Evolutionary conservation across 37 sponge, comb jelly and placozoan species (phyloP), one percentile per base, ranked within the genome.

Genomic region (Chondrilla cf. caribensis): DNA sequence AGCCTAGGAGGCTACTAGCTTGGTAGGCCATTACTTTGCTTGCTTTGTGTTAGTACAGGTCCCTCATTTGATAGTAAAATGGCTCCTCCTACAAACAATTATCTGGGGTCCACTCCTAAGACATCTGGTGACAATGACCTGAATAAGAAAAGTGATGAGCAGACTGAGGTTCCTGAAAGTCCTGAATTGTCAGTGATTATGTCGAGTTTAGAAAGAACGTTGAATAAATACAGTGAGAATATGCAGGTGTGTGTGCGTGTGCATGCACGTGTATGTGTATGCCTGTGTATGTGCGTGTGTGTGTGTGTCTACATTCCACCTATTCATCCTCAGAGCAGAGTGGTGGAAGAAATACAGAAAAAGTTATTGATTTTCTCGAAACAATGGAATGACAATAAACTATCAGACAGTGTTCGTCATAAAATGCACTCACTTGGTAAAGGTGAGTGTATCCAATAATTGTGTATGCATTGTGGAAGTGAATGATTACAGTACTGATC

Each of bases 351-450:
- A 36, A 60, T 85, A 14, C 58, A 66, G 38, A 85, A 79, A 54
- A 60, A 64, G 36, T 24, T 85, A 15, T 78, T 11, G 21, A 24
- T 79, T 31, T 78, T 85, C 38, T 65, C 67, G 0, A 67, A 38
- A 32, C 85, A 85, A 55, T 85, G 79, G 79, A 79, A 6, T 51
- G 79, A 78, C 38, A 68, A 66, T 9, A 54, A 24, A 21, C 79
- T 79, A 3, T 84, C 84, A 33, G 3, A 3, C 0, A 24, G 54
- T 18, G 85, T 85, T 6, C 66, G 79, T 11, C n/a, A 42, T 11
- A 42, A 65, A 38, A 60, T 79, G 38, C 26, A 44, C 36, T 19
- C 21, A 24, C 79, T 85, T 15, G 54, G 51, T n/a, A 22, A 79
- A 79, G 85, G 85, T 83, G n/a, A n/a, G n/a, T n/a, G n/a, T n/a